Base-by-base conservation (phyloP, 2,888 invertebrate species). In the Habrosyne pyritoides region DNA sequence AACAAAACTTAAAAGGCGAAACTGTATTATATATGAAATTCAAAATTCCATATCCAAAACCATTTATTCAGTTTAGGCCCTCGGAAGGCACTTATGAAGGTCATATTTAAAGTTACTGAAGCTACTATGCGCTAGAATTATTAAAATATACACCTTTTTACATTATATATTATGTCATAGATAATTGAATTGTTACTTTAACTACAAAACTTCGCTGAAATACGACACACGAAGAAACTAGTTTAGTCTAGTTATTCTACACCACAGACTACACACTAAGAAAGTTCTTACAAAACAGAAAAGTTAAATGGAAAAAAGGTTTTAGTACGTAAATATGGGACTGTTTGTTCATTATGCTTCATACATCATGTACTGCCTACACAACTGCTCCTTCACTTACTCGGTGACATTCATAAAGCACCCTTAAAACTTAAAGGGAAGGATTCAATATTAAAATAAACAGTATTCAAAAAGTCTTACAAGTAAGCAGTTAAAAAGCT, bases 401-500 rank as follows among this genome's bases (percentile, higher is more conserved):
- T 1, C 2, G 28, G 2, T 7, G 7, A 10, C n/a, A n/a, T 33
- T 33, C n/a, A 33, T 33, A 42, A 42, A 14, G 36, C 3, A 18
- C 8, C 2, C n/a, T 33, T 18, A 42, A 42, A 14, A 18, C 14
- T 42, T 42, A 0, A 18, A 42, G 8, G 18, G 14, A 6, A 12
- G 14, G 42, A 42, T 42, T 42, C 18, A 42, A 42, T 42, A 42
- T 8, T n/a, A 18, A 42, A 18, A 42, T 42, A 51, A 47, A 26
- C 49, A 54, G 33, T 47, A 52, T 57, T 42, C 42, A 42, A 42
- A 36, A 42, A 42, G 42, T 42, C 14, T 55, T 53, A 53, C 57
- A 61, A 63, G 56, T 67, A 48, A 55, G 48, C 59, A 55, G 48
- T 56, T 63, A 69, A 52, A 59, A 57, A 53, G 57, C 59, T 73